phyloP scores from a whole-genome alignment of 2,888 invertebrate genomes.

The Crepidodera aurea region DNA sequence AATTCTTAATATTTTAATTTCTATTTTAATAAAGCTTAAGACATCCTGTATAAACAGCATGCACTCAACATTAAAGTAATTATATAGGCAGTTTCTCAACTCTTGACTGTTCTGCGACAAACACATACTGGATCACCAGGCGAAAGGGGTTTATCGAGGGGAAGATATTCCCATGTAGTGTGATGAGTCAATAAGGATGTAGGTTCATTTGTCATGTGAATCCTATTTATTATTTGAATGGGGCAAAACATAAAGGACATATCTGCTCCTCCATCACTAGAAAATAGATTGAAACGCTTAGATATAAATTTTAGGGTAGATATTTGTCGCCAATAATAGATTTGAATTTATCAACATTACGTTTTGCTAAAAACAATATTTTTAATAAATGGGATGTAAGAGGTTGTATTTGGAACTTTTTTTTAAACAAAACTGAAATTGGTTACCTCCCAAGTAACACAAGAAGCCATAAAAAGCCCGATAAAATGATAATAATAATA shows the following conservation, averaged over 20 bases:
- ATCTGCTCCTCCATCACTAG: background rate
- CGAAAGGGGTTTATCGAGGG: constrained; percentile 26
- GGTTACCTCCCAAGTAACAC: too few relatives aligned
- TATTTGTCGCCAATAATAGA: background rate
- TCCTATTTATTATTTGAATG: constrained; percentile 28
- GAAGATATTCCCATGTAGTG: constrained; percentile 22
- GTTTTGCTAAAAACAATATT: too few relatives aligned
- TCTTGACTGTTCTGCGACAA: constrained; percentile 26
- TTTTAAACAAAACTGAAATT: too few relatives aligned
- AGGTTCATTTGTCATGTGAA: constrained; percentile 29
- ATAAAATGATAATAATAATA: too few relatives aligned
- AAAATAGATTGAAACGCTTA: constrained; percentile 6
- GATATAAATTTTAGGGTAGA: constrained; percentile 7
- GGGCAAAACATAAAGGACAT: constrained; percentile 6
- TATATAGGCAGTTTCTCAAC: constrained; percentile 13
- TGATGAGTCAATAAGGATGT: constrained; percentile 30
- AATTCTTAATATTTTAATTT: too few relatives aligned
- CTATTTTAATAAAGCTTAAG: too few relatives aligned
- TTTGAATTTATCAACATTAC: too few relatives aligned
- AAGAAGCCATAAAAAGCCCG: too few relatives aligned
- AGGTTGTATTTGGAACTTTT: too few relatives aligned
- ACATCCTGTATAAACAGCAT: background rate
- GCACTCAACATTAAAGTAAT: background rate
- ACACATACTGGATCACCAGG: constrained; percentile 31
- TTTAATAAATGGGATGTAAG: too few relatives aligned